Conservation (phyloP, 2,113 vertebrate species). For the Origma solitaria region DNA sequence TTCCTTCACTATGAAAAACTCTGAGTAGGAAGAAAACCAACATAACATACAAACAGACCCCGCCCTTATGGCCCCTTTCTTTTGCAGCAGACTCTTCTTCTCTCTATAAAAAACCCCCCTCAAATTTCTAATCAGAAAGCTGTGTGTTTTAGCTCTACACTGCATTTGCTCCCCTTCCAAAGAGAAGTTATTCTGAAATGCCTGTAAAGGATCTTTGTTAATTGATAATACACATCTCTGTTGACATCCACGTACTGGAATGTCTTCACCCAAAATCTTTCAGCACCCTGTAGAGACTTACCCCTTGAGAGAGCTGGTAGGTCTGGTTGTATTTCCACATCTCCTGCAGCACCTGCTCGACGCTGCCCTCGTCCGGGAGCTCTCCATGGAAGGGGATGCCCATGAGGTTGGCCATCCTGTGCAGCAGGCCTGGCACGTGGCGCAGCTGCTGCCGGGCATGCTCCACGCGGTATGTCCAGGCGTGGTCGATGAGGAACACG, state of each 20-base stretch:
- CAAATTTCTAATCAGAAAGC: background rate
- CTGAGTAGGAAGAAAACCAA: background rate
- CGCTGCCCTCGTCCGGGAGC: slow-evolving; percentile 69
- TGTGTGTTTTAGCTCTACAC: background rate
- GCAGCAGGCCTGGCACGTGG: slow-evolving; percentile 81
- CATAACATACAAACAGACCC: background rate
- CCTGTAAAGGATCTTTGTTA: background rate
- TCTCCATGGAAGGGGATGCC: slow-evolving; percentile 86
- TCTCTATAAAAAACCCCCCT: rapidly evolving
- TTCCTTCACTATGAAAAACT: background rate
- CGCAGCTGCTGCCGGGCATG: slow-evolving; percentile 82
- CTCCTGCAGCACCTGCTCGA: slow-evolving; percentile 81
- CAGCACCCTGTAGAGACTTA: slow-evolving; percentile 27
- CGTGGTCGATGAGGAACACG: slow-evolving; percentile 91
- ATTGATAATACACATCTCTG: background rate
- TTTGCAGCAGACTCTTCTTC: background rate
- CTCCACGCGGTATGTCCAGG: slow-evolving; percentile 86
- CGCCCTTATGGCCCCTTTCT: background rate
- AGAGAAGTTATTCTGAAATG: background rate
- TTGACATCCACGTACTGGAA: background rate
- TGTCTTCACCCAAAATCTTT: background rate
- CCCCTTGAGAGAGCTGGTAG: slow-evolving; percentile 88
- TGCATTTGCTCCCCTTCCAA: background rate
- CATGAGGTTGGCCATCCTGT: slow-evolving; percentile 88
- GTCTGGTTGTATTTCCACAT: slow-evolving; percentile 99